phyloP scores from a whole-genome alignment of 2,113 vertebrate genomes.

The Parotia lawesii region DNA sequence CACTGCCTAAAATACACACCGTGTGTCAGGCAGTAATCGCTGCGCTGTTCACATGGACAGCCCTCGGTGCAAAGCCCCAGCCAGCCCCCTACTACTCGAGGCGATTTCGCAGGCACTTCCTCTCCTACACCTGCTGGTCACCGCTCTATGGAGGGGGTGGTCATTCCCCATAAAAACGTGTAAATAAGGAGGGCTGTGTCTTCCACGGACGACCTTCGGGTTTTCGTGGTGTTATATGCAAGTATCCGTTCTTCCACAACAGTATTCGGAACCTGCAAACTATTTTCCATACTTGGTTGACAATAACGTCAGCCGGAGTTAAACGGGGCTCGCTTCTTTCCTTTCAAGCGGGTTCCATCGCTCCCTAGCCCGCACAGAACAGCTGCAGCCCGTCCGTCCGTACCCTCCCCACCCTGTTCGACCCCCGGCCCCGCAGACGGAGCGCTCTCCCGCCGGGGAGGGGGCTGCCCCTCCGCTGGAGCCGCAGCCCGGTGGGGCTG shows the following conservation, averaged over 20 bases:
- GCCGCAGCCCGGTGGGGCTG: not conserved
- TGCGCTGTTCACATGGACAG: not conserved
- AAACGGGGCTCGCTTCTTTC: not conserved
- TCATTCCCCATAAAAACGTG: not conserved
- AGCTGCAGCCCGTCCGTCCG: not conserved
- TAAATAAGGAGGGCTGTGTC: not conserved
- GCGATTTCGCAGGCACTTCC: not conserved
- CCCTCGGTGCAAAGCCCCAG: not conserved
- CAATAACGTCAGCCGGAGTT: not conserved
- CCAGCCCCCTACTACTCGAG: not conserved
- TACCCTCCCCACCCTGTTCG: too few relatives aligned
- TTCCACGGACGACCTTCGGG: not conserved
- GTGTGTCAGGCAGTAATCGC: not conserved
- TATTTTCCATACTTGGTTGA: not conserved
- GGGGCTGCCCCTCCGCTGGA: not conserved
- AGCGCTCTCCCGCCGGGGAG: not conserved
- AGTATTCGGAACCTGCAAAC: not conserved
- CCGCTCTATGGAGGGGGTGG: not conserved
- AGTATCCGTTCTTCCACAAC: not conserved
- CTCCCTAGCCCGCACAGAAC: not conserved
- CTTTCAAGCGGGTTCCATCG: not conserved
- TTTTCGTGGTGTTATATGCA: not conserved
- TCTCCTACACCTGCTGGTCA: conserved; percentile 28
- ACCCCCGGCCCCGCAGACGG: not conserved
- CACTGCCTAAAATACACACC: not conserved